phyloP scores from a whole-genome alignment of 2,888 invertebrate genomes.

The Oeneis ivallda region DNA sequence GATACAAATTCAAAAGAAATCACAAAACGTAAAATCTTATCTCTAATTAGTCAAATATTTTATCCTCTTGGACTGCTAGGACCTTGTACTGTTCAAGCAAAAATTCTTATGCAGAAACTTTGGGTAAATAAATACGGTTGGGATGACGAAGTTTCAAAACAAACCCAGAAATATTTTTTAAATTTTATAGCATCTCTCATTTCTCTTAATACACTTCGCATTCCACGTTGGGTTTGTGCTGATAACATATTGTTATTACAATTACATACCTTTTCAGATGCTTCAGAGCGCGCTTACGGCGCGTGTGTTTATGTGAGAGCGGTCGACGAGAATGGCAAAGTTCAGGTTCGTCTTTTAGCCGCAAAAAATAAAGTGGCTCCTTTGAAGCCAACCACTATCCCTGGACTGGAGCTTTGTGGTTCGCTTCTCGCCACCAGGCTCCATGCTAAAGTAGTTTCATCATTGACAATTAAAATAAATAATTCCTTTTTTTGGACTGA shows the following conservation, averaged over 20 bases:
- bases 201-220: neutral
- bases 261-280: neutral
- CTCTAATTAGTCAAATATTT: slow-evolving; percentile 4
- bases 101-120: slow-evolving; percentile 14
- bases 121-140: slow-evolving; percentile 1
- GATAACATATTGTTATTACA: neutral
- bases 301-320: neutral
- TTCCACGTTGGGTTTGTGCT: neutral
- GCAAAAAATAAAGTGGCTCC: neutral
- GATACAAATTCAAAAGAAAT: neutral
- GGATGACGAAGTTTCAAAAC: slow-evolving; percentile 7
- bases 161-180: neutral
- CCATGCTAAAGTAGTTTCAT: neutral
- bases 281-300: neutral
- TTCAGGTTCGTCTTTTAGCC: neutral
- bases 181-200: neutral
- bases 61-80: slow-evolving; percentile 14
- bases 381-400: neutral
- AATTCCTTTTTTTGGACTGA: neutral
- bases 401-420: neutral
- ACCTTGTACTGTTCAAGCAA: slow-evolving; percentile 16
- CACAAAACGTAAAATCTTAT: slow-evolving; percentile 3
- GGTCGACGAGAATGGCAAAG: neutral
- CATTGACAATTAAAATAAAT: neutral
- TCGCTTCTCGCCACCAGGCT: neutral